Conservation (phyloP, 2,797 vertebrate genomes). For the Galago senegalensis region DNA sequence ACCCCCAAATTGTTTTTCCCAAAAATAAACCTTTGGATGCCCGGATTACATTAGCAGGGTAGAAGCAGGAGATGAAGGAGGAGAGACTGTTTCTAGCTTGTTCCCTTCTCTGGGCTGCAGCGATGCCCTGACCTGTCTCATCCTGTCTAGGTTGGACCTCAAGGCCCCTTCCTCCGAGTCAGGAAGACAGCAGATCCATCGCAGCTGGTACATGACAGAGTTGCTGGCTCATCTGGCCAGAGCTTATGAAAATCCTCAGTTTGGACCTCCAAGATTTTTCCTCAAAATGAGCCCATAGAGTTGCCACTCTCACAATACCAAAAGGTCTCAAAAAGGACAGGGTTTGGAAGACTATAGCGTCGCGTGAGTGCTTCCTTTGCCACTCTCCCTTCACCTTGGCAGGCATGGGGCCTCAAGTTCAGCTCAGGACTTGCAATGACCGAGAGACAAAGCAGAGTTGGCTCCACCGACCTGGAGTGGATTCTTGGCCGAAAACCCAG, state of each 20-base stretch:
- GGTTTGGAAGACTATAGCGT: neutral
- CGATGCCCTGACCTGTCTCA: neutral
- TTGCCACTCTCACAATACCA: neutral
- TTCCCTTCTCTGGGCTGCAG: neutral
- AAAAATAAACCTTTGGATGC: slow-evolving; percentile 22
- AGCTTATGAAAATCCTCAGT: neutral
- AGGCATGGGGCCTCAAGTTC: slow-evolving; percentile 41
- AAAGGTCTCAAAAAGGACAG: neutral
- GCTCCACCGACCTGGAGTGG: slow-evolving; percentile 56
- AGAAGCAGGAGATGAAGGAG: neutral
- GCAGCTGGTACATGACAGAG: neutral
- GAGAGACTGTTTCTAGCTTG: neutral
- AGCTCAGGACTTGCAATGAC: slow-evolving; percentile 65
- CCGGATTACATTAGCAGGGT: neutral
- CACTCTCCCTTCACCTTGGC: slow-evolving; percentile 42
- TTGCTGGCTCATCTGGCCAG: neutral
- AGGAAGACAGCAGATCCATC: neutral
- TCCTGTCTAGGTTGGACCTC: neutral
- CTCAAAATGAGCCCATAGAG: neutral
- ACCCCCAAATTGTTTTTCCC: neutral
- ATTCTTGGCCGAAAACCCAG: slow-evolving; percentile 64
- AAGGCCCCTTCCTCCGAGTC: neutral
- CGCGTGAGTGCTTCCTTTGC: neutral
- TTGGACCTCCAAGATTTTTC: neutral
- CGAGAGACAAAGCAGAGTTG: slow-evolving; percentile 55